phyloP scores from a whole-genome alignment of 2,797 vertebrate genomes.

The Coccyzus lansbergi region DNA sequence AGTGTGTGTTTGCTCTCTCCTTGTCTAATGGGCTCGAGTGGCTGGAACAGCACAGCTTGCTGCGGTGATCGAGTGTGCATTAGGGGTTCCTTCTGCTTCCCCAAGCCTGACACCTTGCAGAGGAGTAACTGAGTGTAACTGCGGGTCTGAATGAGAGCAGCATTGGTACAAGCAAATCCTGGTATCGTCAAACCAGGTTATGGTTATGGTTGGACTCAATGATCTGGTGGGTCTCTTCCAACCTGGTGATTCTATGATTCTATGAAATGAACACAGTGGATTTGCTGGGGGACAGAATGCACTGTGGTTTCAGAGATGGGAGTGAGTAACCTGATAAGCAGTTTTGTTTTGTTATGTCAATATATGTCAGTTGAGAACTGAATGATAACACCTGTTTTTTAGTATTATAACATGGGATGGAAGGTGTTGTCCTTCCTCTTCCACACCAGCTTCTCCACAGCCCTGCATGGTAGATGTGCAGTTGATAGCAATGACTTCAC shows the following conservation, averaged over 20 bases:
- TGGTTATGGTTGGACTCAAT: no score
- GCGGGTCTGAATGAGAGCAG: not conserved
- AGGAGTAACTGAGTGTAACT: not conserved
- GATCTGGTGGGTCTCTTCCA: no score
- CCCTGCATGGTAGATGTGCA: fast-evolving
- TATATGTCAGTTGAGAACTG: not conserved
- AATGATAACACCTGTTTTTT: not conserved
- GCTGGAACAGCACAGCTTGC: fast-evolving
- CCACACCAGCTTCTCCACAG: not conserved
- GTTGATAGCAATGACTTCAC: fast-evolving
- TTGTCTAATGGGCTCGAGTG: fast-evolving
- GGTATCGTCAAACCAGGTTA: no score
- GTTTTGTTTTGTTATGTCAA: not conserved
- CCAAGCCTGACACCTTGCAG: fast-evolving
- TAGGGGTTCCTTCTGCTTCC: not conserved
- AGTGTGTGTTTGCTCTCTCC: fast-evolving
- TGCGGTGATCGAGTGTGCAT: not conserved
- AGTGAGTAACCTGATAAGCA: not conserved
- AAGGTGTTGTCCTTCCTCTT: not conserved
- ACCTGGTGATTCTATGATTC: no score
- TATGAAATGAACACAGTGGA: not conserved
- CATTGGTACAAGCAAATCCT: no score
- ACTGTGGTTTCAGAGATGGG: not conserved
- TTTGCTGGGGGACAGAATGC: fast-evolving
- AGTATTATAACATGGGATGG: not conserved